phyloP scores from a whole-genome alignment of 2,888 invertebrate species.

The Tiphia femorata region DNA sequence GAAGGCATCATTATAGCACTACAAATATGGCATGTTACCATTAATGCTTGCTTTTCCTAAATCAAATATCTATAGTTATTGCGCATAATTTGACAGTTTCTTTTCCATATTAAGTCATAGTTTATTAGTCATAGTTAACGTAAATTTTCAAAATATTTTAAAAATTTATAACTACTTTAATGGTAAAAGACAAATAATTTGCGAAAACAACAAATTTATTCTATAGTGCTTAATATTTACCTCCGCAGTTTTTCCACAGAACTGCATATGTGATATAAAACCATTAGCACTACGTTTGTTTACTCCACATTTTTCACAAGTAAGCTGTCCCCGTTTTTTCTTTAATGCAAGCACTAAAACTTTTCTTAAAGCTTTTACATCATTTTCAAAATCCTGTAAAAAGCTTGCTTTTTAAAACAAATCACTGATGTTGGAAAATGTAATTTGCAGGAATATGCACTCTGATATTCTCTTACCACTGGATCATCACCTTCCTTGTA shows the following conservation, averaged over 20 bases:
- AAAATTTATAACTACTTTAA: too few species aligned
- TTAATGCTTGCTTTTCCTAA: conserved; percentile 64
- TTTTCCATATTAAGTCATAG: neutral
- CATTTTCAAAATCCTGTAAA: conserved; percentile 71
- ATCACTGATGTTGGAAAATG: neutral
- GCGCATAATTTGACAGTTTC: neutral
- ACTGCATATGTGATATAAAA: conserved; percentile 74
- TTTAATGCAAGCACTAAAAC: conserved; percentile 69
- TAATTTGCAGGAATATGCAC: neutral
- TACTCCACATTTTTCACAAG: conserved; percentile 72
- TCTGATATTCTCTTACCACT: conserved; percentile 67
- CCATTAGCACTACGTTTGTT: conserved; percentile 70
- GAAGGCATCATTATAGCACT: conserved; percentile 71
- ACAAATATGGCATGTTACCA: conserved; percentile 73
- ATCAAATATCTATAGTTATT: conserved; percentile 1
- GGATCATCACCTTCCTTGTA: conserved; percentile 72
- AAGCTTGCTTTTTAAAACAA: neutral
- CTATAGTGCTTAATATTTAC: conserved; percentile 57
- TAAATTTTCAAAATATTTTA: too few species aligned
- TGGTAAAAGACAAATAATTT: neutral
- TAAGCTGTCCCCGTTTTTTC: conserved; percentile 66
- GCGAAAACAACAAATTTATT: neutral
- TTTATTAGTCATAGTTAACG: neutral
- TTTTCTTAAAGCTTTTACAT: conserved; percentile 69
- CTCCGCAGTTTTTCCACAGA: conserved; percentile 74